Base-by-base conservation (phyloP, 1,140 invertebrate genomes). In the Bombus consobrinus region DNA sequence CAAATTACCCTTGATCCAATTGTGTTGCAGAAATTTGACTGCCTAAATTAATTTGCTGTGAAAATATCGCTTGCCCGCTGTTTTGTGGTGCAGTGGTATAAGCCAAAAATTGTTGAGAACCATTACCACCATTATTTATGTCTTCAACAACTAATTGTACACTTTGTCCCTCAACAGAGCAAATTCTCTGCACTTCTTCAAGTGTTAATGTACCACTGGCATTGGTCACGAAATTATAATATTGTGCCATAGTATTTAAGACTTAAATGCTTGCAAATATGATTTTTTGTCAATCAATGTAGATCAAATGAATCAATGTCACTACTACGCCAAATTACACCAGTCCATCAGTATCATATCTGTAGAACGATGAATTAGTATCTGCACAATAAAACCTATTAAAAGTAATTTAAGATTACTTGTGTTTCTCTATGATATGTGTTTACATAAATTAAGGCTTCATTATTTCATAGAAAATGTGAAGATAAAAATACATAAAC, bases 171-270 rank as follows among this genome's bases (percentile, higher is more conserved):
- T 95, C 94, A 81, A 91, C 87, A 39, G 92, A 88, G 81, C 92
- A 94, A 83, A 93, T 88, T 90, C 93, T 92, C 71, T 93, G 90
- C 71, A 93, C 87, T 86, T 95, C 94, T 80, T 95, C 93, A 53
- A 94, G 78, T 57, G 93, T 94, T 78, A 93, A 90, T 53, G 93
- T 93, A 92, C 93, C 92, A 93, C 92, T 93, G 84, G 92, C 80
- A 93, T 93, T 93, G 79, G 93, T 89, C 86, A 95, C 91, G 83
- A 95, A 79, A 90, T 95, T 95, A 92, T 89, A 94, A 94, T 94
- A 95, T 84, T 95, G 93, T 93, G 93, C 95, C 95, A 95, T 95
- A 94, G 93, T 95, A 95, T 91, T 92, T 59, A 85, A 89, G 80
- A 91, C 81, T 89, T 73, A 85, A 86, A 39, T 76, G 57, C 75